Base-by-base conservation (phyloP, 2,888 invertebrate genomes). In the Odontothrips loti region DNA sequence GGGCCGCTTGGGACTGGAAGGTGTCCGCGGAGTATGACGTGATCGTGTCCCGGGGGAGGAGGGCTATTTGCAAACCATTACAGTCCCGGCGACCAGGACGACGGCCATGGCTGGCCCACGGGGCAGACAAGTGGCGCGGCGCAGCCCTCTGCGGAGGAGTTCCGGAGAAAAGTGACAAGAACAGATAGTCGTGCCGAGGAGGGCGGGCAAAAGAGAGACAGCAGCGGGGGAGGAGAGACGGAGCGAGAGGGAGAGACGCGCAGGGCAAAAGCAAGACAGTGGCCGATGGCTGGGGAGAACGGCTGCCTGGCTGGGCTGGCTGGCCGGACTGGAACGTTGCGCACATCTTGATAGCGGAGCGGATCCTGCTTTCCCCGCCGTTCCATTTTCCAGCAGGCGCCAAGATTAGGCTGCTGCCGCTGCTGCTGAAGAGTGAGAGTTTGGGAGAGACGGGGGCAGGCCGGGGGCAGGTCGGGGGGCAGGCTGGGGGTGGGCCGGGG, bases 161-260 rank as follows among this genome's bases (percentile, higher is more conserved):
- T 68, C 68, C 68, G 68, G 68, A 68, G 68, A 68, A 68, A 68
- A 68, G 68, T 68, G 68, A 68, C 68, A 68, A 68, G 68, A 68
- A 68, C 68, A 68, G 68, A 68, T 68, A 68, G 68, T 68, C 23
- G 68, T 8, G 68, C 68, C 68, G 17, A 15, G 15, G 17, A 15
- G 17, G 20, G 58, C 58, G 58, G 58, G 34, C 6, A n/a, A n/a
- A n/a, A n/a, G n/a, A n/a, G n/a, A n/a, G n/a, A n/a, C 51, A 12
- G 48, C 48, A 12, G 48, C 48, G 48, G 63, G 63, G 23, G 63
- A 1, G n/a, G 63, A 10, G 63, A n/a, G 51, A 20, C 51, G 51
- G 3, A 51, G 51, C 51, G 51, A 43, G 34, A 43, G 34, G 6
- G 34, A 43, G 34, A 43, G 34, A 43, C 34, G 34, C 3, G 34